Evolutionary conservation across 2,888 invertebrate species (phyloP), one percentile per base, ranked within the genome.

Genomic region (Sarcophaga carnaria): DNA sequence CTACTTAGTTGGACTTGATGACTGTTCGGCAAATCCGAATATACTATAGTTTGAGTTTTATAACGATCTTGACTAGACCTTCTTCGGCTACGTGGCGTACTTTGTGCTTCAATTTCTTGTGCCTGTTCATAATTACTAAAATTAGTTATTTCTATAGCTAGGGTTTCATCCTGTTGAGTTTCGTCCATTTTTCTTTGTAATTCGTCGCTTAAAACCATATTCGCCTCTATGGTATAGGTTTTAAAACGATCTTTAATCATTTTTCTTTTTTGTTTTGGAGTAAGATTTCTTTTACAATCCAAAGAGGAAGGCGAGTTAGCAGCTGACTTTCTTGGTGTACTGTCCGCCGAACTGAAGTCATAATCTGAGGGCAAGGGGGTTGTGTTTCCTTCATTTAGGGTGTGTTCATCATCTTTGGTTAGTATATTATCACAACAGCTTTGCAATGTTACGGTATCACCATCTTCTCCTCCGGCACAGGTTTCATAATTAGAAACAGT

Each of bases 221-320:
- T 95, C 1, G 95, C 96, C 0, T 95, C 96, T 63, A 97, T 96
- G 0, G 97, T 97, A 91, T 97, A 97, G 0, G 97, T 97, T 91
- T 96, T 96, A 91, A 96, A 97, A 85, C 97, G 95, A 90, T 97
- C 97, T 91, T 97, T 96, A 2, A 96, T 95, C 60, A 96, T 92
- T 89, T 95, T 95, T 63, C 97, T 94, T 90, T 96, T 96, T 91
- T 97, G 97, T 92, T 97, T 97, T 0, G 97, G 97, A 0, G 97
- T 97, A 83, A 97, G 80, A 0, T 90, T 90, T 74, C 92, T 90
- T 8, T 91, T 91, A 5, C 90, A 91, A 0, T 89, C 88, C 1
- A 5, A 54, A 54, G 89, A 89, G 3, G 90, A 86, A 20, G 85
- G 83, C 25, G 88, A 89, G n/a, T 89, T 83, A 20, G 88, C 94